Evolutionary conservation across 2,888 invertebrate genomes (phyloP).

Genomic region (Chymomyza amoena): DNA sequence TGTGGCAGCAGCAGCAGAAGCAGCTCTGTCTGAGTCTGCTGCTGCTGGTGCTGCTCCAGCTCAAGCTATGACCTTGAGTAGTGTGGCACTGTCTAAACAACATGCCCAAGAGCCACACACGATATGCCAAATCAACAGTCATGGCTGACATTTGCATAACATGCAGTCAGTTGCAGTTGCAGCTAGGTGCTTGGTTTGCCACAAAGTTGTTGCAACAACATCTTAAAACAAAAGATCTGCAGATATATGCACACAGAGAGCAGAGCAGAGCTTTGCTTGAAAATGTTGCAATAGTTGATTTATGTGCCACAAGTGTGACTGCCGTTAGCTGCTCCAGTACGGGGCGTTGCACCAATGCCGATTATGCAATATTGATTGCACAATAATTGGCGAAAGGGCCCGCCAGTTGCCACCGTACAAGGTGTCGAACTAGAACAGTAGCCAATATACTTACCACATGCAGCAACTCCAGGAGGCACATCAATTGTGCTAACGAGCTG

Average conservation of each 20-base stretch:
- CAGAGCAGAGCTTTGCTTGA: no score
- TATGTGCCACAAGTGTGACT: slow-evolving; percentile 70
- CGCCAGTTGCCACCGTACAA: slow-evolving; percentile 62
- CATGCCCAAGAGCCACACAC: slow-evolving; percentile 70
- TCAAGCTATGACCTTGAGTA: slow-evolving; percentile 15
- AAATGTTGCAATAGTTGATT: slow-evolving; percentile 41
- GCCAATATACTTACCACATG: neutral
- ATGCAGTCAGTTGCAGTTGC: slow-evolving; percentile 41
- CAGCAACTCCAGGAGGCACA: neutral
- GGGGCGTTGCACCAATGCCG: slow-evolving; percentile 64
- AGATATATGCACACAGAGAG: neutral
- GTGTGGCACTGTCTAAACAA: slow-evolving; percentile 45
- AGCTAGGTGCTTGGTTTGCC: neutral
- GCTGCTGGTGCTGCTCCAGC: no score
- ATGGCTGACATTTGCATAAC: slow-evolving; percentile 65
- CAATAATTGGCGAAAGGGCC: slow-evolving; percentile 69
- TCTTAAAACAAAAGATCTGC: neutral
- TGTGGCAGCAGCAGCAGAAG: neutral
- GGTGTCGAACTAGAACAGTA: slow-evolving; percentile 56
- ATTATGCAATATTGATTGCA: slow-evolving; percentile 71
- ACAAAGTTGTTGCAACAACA: neutral
- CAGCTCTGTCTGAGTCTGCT: neutral
- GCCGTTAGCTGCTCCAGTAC: slow-evolving; percentile 48
- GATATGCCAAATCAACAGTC: slow-evolving; percentile 48
- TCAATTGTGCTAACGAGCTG: slow-evolving; percentile 53